Base-by-base conservation (phyloP, 2,888 invertebrate species). In the Herminia tarsipennalis region DNA sequence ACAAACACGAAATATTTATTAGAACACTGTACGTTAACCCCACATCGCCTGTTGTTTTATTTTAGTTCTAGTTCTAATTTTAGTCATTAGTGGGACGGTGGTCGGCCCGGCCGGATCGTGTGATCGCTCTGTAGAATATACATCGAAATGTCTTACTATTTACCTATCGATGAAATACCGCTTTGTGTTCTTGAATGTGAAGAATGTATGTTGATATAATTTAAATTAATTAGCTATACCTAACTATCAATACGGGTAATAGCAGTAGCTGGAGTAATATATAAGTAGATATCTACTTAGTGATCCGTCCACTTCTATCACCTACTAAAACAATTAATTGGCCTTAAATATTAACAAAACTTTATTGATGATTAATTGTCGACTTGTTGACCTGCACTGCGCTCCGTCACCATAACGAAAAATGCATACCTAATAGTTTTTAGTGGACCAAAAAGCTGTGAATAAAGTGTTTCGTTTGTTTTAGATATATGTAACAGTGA, bases 161-260 rank as follows among this genome's bases (percentile, higher is more conserved):
- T 89, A 35, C 73, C 86, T 41, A 66, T 84, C 33, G 88, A 92
- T 52, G 91, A 92, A 76, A 88, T 92, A 76, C 92, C 92, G n/a
- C 67, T 92, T 17, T 91, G 92, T 73, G 92, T 92, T 27, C 79
- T 92, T 38, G 89, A 92, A 70, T 88, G 82, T 73, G 88, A 89
- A 57, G 42, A 56, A 46, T 59, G 66, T 66, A 58, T 47, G 73
- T 60, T 20, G 1, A 35, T 48, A 28, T 24, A 17, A 29, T n/a
- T 13, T 29, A 2, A 30, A 1, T n/a, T n/a, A n/a, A n/a, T n/a
- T n/a, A n/a, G n/a, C n/a, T n/a, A n/a, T n/a, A n/a, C n/a, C n/a
- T n/a, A n/a, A n/a, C n/a, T n/a, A n/a, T n/a, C n/a, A n/a, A n/a
- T n/a, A n/a, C n/a, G n/a, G n/a, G n/a, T n/a, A n/a, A n/a, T n/a